phyloP scores from a whole-genome alignment of 2,888 invertebrate genomes.

The Orthosia gracilis region DNA sequence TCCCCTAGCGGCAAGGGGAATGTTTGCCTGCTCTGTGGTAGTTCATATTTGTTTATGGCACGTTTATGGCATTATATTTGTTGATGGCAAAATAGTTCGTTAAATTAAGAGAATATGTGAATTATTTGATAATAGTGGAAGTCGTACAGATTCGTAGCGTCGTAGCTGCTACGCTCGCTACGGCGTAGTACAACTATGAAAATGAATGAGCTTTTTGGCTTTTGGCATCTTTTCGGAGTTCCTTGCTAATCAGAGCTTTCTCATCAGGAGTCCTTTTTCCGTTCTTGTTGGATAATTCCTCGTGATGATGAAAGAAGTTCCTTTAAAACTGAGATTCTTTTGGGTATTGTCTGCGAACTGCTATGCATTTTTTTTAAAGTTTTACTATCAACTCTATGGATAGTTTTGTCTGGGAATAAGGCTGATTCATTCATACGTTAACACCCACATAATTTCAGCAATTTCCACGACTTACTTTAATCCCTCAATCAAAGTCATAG shows the following conservation, averaged over 20 bases:
- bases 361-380: not conserved
- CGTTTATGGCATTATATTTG: too few species aligned
- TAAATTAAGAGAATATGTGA: not conserved
- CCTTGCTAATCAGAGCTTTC: slow-evolving; percentile 17
- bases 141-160: slow-evolving; percentile 1
- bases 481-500: too few species aligned
- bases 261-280: slow-evolving; percentile 13
- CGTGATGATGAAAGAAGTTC: not conserved
- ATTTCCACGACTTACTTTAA: too few species aligned
- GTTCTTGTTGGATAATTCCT: not conserved
- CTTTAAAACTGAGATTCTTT: not conserved
- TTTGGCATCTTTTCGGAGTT: not conserved
- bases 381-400: too few species aligned
- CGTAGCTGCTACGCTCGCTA: slow-evolving; percentile 11
- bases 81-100: not conserved
- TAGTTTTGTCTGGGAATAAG: too few species aligned
- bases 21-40: not conserved
- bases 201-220: not conserved
- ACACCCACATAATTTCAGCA: too few species aligned
- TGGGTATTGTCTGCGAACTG: not conserved
- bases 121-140: too few species aligned
- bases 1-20: too few species aligned
- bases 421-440: too few species aligned
- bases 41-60: slow-evolving; percentile 10
- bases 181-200: slow-evolving; percentile 8